Evolutionary conservation across 2,888 invertebrate species (phyloP), one percentile per base, ranked within the genome.

Genomic region (Schizaphis graminum): DNA sequence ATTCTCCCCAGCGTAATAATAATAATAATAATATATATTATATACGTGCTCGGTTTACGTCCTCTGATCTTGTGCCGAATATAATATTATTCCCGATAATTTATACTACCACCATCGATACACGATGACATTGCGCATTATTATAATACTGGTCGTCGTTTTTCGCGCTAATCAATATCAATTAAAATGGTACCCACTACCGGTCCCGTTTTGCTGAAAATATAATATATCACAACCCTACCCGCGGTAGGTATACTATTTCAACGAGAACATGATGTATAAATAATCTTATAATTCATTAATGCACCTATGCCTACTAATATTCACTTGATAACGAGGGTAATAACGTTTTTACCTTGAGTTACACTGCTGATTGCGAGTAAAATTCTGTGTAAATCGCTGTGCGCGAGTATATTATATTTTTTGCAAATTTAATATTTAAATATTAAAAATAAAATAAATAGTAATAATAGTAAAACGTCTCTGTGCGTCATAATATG

Each of bases 371-470:
- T 7, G 67, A 35, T 77, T 7, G 67, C 7, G 16, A 35, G 67
- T 77, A 77, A 77, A 77, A 0, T 77, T 35, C 26, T 0, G 77
- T 21, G 77, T 77, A 21, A 77, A 77, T 35, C 21, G 35, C 35
- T 21, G 35, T 21, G 67, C 13, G n/a, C 1, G n/a, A 67, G n/a
- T 67, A 11, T n/a, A 61, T 61, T 3, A 21, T 35, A 35, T 21
- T 77, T 77, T 77, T 16, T 67, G n/a, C 35, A 77, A 77, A n/a
- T n/a, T 61, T 67, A 1, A 7, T 67, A 67, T 56, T 90, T 47
- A 84, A n/a, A 35, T 67, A 57, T 89, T 24, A 35, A 47, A 89
- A 89, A 13, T 11, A n/a, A 93, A 53, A 88, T 53, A 56, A 56
- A 49, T 28, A 13, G 11, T 3, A 47, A 88, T 35, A 10, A 28